Evolutionary conservation across 2,888 invertebrate species (phyloP).

Genomic region (Plagiodera versicolora): DNA sequence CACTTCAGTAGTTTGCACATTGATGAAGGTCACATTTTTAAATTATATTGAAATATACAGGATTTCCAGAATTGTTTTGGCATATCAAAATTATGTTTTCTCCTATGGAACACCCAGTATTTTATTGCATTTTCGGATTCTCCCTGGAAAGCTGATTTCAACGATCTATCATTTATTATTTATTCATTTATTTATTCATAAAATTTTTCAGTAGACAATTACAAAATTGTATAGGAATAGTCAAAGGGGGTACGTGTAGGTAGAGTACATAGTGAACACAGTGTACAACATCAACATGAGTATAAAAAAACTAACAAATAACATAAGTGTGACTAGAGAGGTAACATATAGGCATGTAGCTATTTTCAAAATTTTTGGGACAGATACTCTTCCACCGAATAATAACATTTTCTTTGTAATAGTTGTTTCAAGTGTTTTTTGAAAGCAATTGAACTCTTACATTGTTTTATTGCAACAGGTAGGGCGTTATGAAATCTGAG

Average conservation of each 20-base stretch:
- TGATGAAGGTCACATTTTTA: too few species aligned
- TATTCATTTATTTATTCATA: background rate
- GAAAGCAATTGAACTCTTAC: background rate
- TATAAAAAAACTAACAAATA: background rate
- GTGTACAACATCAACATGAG: background rate
- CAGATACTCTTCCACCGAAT: conserved; percentile 1
- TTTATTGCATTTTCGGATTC: too few species aligned
- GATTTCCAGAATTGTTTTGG: too few species aligned
- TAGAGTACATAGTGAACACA: background rate
- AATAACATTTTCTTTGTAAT: background rate
- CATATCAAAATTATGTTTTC: too few species aligned
- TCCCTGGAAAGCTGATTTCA: too few species aligned
- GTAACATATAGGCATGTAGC: background rate
- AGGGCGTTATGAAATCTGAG: background rate
- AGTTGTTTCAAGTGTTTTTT: background rate
- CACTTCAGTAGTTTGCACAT: too few species aligned
- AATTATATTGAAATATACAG: too few species aligned
- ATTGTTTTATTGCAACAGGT: conserved; percentile 2
- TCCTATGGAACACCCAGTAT: too few species aligned
- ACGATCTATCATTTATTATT: too few species aligned
- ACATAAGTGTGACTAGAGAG: background rate
- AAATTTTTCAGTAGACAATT: conserved; percentile 1
- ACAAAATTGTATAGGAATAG: conserved; percentile 6
- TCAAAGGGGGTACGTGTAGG: background rate
- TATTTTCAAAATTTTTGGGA: conserved; percentile 3